Evolutionary conservation across 2,113 vertebrate species (phyloP).

Genomic region (Calypte anna): DNA sequence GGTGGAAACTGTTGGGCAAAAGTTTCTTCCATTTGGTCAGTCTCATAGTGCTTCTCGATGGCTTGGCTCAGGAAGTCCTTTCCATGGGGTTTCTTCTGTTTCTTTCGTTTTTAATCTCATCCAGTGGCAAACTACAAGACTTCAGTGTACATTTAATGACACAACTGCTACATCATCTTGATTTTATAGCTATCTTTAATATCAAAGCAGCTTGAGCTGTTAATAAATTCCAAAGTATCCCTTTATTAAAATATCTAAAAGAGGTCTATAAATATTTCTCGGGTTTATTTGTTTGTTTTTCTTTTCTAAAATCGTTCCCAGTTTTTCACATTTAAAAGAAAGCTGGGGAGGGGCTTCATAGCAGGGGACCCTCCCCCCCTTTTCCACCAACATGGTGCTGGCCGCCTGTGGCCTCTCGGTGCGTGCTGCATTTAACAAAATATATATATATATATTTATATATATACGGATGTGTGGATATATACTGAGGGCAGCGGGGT

Average conservation of each 20-base stretch:
- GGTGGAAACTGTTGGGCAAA: conserved; percentile 79
- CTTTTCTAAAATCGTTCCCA: conserved; percentile 87
- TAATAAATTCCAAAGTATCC: conserved; percentile 96
- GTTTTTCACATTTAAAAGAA: conserved; percentile 75
- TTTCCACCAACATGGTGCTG: neutral
- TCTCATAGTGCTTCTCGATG: conserved; percentile 95
- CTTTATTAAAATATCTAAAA: conserved; percentile 97
- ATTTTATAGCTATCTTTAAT: conserved; percentile 90
- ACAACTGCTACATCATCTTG: conserved; percentile 92
- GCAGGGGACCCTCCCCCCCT: neutral
- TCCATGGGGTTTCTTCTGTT: neutral
- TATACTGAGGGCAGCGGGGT: neutral
- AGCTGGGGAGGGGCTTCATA: neutral
- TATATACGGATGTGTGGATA: neutral
- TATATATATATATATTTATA: conserved; percentile 55
- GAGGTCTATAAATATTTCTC: conserved; percentile 93
- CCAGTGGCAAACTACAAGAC: conserved; percentile 98
- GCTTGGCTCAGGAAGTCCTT: conserved; percentile 92
- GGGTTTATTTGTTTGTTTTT: conserved; percentile 50
- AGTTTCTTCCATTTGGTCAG: conserved; percentile 90
- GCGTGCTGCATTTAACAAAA: conserved; percentile 60
- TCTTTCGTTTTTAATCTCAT: conserved; percentile 90
- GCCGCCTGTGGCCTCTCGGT: neutral
- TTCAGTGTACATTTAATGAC: conserved; percentile 94
- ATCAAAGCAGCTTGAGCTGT: conserved; percentile 94